Evolutionary conservation across 2,888 invertebrate species (phyloP), one percentile per base, ranked within the genome.

Genomic region (Glyphotaelius pellucidus): DNA sequence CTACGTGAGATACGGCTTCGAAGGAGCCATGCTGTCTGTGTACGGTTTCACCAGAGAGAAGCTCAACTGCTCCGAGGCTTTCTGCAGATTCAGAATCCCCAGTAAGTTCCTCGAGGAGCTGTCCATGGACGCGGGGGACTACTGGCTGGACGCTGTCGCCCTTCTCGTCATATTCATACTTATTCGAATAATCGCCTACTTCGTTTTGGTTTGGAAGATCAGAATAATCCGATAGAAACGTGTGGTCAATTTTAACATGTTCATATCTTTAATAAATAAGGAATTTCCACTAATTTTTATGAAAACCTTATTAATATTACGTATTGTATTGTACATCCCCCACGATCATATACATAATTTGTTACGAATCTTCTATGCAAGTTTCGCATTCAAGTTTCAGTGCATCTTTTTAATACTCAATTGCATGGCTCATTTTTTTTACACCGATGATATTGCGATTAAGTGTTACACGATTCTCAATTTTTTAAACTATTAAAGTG

Each of bases 1-100:
- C 94, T 99, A 99, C 95, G 67, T 67, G 2, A 67, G 98, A 92
- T 99, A 99, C 94, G 98, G 98, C 67, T 99, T 99, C 95, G 99
- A 99, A 95, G 99, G 99, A 11, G 97, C 98, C 88, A 98, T 99
- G 97, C 97, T 98, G 85, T 97, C 98, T 5, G 98, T 99, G n/a
- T 99, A 99, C 95, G 99, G 99, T 32, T 97, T 97, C 95, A 97
- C 98, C 93, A 96, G 99, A 90, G 97, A 97, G 93, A 97, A 98
- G 94, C 95, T 99, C 91, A 97, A 97, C 94, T 99, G 99, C 95
- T 97, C 97, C 80, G 97, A 97, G 94, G 97, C 97, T 12, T 98
- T 98, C 95, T 98, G 98, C 95, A 98, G 98, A 94, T 98, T 97
- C 95, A 97, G 98, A 94, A 97, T 97, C 94, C 98, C 98, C 11